Evolutionary conservation across 2,113 vertebrate species (phyloP).

Genomic region (Pedionomus torquatus): DNA sequence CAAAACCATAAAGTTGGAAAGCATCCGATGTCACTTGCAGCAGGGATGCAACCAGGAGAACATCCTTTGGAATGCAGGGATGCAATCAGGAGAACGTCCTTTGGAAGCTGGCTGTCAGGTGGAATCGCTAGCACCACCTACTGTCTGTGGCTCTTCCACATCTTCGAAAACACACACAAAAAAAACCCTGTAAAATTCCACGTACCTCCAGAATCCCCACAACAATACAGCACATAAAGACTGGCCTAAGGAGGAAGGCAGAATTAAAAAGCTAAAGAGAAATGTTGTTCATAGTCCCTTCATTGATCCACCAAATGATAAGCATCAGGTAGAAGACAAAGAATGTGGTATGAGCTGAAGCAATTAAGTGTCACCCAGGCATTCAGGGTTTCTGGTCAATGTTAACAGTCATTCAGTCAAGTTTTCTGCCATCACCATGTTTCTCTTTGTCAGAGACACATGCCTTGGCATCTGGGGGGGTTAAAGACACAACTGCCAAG

Average conservation of each 20-base stretch:
- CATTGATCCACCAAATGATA: neutral
- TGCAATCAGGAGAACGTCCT: neutral
- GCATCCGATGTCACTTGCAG: neutral
- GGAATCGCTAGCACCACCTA: neutral
- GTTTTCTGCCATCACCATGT: neutral
- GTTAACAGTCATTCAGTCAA: neutral
- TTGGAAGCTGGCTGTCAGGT: neutral
- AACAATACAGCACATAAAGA: neutral
- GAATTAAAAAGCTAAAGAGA: neutral
- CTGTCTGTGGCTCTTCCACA: neutral
- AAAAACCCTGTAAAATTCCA: neutral
- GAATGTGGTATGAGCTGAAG: neutral
- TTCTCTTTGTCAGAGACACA: neutral
- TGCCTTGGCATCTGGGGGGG: neutral
- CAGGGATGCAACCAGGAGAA: neutral
- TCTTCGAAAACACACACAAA: neutral
- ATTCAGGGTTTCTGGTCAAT: neutral
- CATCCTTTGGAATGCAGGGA: neutral
- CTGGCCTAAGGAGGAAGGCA: neutral
- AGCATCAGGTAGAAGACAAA: neutral
- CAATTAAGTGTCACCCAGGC: neutral
- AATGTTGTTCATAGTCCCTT: neutral
- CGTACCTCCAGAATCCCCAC: neutral
- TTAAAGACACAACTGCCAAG: neutral
- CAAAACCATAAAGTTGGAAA: accelerated